phyloP scores from a whole-genome alignment of 2,113 vertebrate species.

The Catharus minimus region DNA sequence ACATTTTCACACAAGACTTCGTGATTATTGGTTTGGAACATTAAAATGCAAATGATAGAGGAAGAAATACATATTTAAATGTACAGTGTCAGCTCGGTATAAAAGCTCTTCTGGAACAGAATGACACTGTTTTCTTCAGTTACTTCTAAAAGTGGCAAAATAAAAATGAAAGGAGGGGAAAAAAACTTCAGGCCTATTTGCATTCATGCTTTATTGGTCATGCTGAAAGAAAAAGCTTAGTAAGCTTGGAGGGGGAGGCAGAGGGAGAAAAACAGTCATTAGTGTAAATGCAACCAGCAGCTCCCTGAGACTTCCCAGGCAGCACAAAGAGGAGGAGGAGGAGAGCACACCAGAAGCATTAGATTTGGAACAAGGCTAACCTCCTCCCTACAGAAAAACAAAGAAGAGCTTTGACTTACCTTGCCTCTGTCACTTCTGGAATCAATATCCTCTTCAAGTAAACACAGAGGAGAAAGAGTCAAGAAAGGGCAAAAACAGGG shows the following conservation, averaged over 20 bases:
- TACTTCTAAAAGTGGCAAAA: slow-evolving; percentile 31
- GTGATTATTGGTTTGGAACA: slow-evolving; percentile 76
- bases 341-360: neutral
- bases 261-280: slow-evolving; percentile 42
- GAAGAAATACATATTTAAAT: slow-evolving; percentile 59
- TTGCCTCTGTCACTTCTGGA: neutral
- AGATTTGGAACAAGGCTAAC: neutral
- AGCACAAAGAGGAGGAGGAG: neutral
- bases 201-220: neutral
- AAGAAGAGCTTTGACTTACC: neutral
- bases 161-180: neutral
- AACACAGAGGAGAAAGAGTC: neutral
- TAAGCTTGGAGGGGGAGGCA: neutral
- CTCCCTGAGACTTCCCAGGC: slow-evolving; percentile 26
- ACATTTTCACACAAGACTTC: slow-evolving; percentile 70
- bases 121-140: slow-evolving; percentile 39
- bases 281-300: slow-evolving; percentile 44
- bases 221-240: slow-evolving; percentile 38
- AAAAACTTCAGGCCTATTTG: neutral
- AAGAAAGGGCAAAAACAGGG: neutral
- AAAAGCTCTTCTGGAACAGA: slow-evolving; percentile 45
- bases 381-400: neutral
- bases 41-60: slow-evolving; percentile 79
- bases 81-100: slow-evolving; percentile 47
- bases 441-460: neutral